Conservation (phyloP, 2,797 vertebrate species). For the Syngnathus acus region DNA sequence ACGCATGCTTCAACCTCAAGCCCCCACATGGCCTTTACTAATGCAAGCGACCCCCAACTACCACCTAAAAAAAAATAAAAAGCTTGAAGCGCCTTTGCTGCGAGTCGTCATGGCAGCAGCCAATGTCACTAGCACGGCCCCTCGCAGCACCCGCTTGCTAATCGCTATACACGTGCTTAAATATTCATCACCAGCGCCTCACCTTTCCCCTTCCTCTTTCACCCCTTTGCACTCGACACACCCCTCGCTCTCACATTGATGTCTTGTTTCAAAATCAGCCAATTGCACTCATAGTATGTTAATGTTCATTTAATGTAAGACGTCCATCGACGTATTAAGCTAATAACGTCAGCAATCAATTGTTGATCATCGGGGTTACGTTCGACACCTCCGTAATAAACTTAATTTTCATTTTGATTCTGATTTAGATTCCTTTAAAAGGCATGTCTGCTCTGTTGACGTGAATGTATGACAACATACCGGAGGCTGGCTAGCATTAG, state of each 20-base stretch:
- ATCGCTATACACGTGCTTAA: conserved; percentile 68
- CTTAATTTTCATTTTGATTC: no score
- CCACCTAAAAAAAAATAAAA: not conserved
- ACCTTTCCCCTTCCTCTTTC: conserved; percentile 34
- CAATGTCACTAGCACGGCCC: conserved; percentile 85
- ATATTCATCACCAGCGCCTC: conserved; percentile 64
- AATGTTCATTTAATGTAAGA: conserved; percentile 63
- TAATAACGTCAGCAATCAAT: not conserved
- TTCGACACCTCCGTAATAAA: no score
- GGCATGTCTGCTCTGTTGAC: no score
- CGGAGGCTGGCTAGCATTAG: no score
- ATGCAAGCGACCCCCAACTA: conserved; percentile 74
- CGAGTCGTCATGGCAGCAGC: conserved; percentile 75
- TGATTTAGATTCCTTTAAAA: no score
- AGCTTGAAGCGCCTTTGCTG: conserved; percentile 41
- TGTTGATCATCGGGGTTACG: no score
- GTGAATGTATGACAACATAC: no score
- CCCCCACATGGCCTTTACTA: conserved; percentile 82
- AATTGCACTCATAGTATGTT: conserved; percentile 58
- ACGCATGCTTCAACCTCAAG: conserved; percentile 53
- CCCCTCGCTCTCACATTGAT: not conserved
- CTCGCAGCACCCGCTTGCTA: conserved; percentile 72
- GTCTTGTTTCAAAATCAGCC: conserved; percentile 14
- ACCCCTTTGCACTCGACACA: conserved; percentile 23
- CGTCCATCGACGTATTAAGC: conserved; percentile 32